These are phyloP conservation scores for Monomorium pharaonis DNA, from an alignment of 1,140 invertebrate species.

Conservation along the genomic window DNA sequence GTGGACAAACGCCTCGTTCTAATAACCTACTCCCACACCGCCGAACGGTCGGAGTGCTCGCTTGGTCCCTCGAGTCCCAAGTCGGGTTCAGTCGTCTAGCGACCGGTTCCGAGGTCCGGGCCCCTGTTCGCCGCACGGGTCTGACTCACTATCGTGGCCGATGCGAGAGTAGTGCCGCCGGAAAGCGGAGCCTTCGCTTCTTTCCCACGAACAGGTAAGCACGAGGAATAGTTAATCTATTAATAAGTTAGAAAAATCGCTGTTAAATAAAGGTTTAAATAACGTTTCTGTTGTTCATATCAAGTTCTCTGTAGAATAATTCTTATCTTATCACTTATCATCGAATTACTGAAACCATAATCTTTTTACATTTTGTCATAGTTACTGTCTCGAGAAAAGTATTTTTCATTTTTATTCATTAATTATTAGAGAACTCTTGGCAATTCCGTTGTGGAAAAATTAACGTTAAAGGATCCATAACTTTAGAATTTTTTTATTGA, in stretches of 20 bases:
- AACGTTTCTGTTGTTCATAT: not conserved
- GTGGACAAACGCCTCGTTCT: conserved; percentile 74
- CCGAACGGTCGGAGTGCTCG: conserved; percentile 16
- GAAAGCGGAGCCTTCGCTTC: conserved; percentile 53
- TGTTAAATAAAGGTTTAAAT: not conserved
- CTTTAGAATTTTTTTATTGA: not conserved
- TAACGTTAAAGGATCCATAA: not conserved
- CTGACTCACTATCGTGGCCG: conserved; percentile 52
- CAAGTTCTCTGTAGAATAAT: not conserved
- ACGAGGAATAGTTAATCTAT: not conserved
- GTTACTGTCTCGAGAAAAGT: not conserved
- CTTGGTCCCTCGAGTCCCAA: conserved; percentile 1
- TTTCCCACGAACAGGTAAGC: conserved; percentile 48
- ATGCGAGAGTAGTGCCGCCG: conserved; percentile 51
- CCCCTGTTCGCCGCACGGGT: conserved; percentile 52
- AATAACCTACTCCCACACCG: conserved; percentile 83
- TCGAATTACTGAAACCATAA: not conserved
- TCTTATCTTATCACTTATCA: not conserved
- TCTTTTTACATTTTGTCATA: not conserved
- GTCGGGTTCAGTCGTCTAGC: conserved; percentile 75
- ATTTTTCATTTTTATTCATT: not conserved
- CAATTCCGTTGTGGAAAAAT: not conserved
- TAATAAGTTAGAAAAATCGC: not conserved
- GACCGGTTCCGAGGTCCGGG: conserved; percentile 78
- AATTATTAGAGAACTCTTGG: not conserved